Evolutionary conservation across 2,113 vertebrate genomes (phyloP).

Genomic region (Cinclus mexicanus): DNA sequence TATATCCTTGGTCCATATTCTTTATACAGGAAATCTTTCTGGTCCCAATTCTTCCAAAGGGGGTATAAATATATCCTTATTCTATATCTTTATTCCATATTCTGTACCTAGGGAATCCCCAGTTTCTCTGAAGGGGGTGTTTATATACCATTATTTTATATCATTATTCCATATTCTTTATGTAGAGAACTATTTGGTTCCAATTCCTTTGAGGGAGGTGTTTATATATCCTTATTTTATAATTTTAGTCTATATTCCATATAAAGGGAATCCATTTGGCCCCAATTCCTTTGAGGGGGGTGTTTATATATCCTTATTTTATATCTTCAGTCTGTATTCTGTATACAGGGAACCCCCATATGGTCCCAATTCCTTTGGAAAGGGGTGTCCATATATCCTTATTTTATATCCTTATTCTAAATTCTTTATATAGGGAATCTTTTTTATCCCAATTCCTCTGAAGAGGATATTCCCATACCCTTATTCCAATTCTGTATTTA

Average conservation of each 20-base stretch:
- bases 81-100: too few species aligned
- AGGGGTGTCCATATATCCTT: not conserved
- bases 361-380: not conserved
- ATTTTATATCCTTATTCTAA: not conserved
- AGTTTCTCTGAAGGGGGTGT: not conserved
- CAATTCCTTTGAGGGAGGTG: accelerated
- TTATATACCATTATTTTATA: not conserved
- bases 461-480: not conserved
- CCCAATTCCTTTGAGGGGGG: not conserved
- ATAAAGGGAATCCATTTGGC: not conserved
- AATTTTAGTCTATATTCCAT: not conserved
- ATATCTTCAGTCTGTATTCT: not conserved
- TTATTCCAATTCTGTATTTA: not conserved
- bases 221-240: not conserved
- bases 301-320: not conserved
- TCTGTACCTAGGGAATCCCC: accelerated
- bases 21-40: not conserved
- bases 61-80: too few species aligned
- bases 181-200: not conserved
- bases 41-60: not conserved
- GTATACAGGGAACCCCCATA: too few species aligned
- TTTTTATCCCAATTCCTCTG: not conserved
- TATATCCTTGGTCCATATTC: not conserved
- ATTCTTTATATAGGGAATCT: not conserved
- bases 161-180: too few species aligned